These are phyloP conservation scores for Machaerirhynchus nigripectus DNA, from an alignment of 2,113 vertebrate genomes.

Conservation along the genomic window DNA sequence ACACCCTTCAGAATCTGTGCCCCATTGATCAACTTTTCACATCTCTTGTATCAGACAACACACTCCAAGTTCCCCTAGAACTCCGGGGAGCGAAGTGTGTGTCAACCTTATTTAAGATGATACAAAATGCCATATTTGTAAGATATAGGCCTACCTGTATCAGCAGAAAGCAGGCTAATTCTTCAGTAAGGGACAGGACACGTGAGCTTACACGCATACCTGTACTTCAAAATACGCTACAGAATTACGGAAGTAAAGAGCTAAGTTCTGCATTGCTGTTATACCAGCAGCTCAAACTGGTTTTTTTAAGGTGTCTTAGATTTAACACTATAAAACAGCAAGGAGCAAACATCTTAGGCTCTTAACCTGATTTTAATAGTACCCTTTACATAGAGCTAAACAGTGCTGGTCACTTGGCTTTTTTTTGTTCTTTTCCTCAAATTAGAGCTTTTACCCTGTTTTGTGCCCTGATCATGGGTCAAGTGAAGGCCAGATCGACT, in stretches of 20 bases:
- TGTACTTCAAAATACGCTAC: background rate
- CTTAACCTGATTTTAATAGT: background rate
- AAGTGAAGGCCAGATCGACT: background rate
- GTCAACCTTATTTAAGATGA: background rate
- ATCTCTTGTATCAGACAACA: background rate
- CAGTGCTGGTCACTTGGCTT: background rate
- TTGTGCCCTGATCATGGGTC: background rate
- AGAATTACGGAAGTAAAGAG: background rate
- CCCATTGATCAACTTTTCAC: background rate
- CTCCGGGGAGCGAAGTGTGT: rapidly evolving
- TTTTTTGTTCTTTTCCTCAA: background rate
- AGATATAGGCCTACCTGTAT: rapidly evolving
- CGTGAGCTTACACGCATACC: background rate
- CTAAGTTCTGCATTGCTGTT: rapidly evolving
- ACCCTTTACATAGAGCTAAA: background rate
- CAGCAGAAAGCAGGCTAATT: background rate
- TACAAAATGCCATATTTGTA: rapidly evolving
- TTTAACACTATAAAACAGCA: background rate
- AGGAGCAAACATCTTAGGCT: rapidly evolving
- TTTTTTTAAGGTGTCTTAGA: background rate
- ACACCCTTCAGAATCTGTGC: background rate
- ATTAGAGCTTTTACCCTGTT: background rate
- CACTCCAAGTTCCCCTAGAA: background rate
- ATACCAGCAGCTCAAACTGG: background rate
- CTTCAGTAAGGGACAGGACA: background rate